Percentiles rank a stretch among this genome's conserved stretches.
Evolutionary conservation across 30 jellyfish, hydroid and myxozoan genomes (phyloP).

Genomic region (Rhopilema esculentum): DNA sequence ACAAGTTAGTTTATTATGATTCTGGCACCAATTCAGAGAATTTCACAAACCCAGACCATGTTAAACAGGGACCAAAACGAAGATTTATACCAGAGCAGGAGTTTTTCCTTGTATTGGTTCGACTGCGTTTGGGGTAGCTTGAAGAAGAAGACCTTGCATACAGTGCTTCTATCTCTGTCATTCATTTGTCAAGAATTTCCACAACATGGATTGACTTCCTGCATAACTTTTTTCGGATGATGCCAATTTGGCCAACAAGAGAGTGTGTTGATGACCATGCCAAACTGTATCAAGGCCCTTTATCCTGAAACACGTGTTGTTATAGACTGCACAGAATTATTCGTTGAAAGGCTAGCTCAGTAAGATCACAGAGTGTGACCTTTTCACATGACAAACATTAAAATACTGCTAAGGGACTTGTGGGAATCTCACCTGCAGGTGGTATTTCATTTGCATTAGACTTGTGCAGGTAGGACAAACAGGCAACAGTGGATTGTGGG

Average conservation of each 20-base stretch:
- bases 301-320: slow-evolving; percentile 68
- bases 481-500: slow-evolving; percentile 41
- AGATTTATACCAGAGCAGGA: slow-evolving; percentile 58
- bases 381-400: slow-evolving; percentile 67
- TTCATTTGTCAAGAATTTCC: slow-evolving; percentile 29
- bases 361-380: slow-evolving; percentile 72
- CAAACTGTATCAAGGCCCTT: slow-evolving; percentile 45
- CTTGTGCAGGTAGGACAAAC: slow-evolving; percentile 60
- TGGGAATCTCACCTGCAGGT: slow-evolving; percentile 83
- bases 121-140: slow-evolving; percentile 56
- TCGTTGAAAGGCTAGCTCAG: slow-evolving; percentile 72
- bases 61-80: slow-evolving; percentile 55
- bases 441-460: slow-evolving; percentile 72
- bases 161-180: slow-evolving; percentile 34
- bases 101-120: slow-evolving; percentile 50
- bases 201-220: slow-evolving; percentile 64
- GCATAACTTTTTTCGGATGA: slow-evolving; percentile 30
- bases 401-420: slow-evolving; percentile 83
- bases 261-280: slow-evolving; percentile 59
- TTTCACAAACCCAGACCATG: slow-evolving; percentile 3
- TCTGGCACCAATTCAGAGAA: slow-evolving; percentile 35
- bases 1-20: slow-evolving; percentile 9
- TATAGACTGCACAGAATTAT: slow-evolving; percentile 72
- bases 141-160: slow-evolving; percentile 58
- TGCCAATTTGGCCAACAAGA: slow-evolving; percentile 67